phyloP scores from a whole-genome alignment of 2,888 invertebrate genomes.

The Cosmorhoe ocellata region DNA sequence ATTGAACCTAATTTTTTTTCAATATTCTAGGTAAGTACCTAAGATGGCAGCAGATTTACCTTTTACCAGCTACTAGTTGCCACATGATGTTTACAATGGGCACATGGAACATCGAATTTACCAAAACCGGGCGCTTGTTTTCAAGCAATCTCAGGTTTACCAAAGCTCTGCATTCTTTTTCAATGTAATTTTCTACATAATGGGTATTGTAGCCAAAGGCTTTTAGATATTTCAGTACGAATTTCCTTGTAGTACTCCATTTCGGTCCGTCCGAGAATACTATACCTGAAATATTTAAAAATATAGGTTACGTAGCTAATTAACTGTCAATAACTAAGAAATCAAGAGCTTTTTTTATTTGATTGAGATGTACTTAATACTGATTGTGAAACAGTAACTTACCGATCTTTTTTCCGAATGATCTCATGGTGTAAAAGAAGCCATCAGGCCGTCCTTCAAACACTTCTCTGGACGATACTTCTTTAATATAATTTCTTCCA shows the following conservation, averaged over 20 bases:
- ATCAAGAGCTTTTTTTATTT: too few relatives aligned
- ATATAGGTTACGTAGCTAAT: too few relatives aligned
- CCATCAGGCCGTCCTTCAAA: slow-evolving; percentile 89
- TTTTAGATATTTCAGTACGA: slow-evolving; percentile 84
- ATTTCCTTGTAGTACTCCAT: slow-evolving; percentile 85
- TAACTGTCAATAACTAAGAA: too few relatives aligned
- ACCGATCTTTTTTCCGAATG: slow-evolving; percentile 87
- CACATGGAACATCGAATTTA: slow-evolving; percentile 84
- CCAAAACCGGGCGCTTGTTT: slow-evolving; percentile 63
- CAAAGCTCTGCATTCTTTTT: slow-evolving; percentile 83
- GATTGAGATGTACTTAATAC: too few relatives aligned
- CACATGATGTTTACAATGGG: slow-evolving; percentile 87
- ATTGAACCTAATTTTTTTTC: too few relatives aligned
- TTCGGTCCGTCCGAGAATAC: slow-evolving; percentile 86
- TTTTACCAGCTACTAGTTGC: slow-evolving; percentile 86
- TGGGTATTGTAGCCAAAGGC: slow-evolving; percentile 85
- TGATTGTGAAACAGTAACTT: slow-evolving; percentile 39
- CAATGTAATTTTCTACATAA: slow-evolving; percentile 83
- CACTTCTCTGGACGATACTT: slow-evolving; percentile 84
- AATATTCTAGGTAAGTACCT: too few relatives aligned
- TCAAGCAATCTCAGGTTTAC: slow-evolving; percentile 67
- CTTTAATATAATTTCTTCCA: slow-evolving; percentile 83
- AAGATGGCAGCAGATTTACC: slow-evolving; percentile 47
- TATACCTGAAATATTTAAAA: slow-evolving; percentile 73
- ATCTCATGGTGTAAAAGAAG: slow-evolving; percentile 86